Conservation (phyloP, 1,140 invertebrate genomes). For the Bemisia tabaci region DNA sequence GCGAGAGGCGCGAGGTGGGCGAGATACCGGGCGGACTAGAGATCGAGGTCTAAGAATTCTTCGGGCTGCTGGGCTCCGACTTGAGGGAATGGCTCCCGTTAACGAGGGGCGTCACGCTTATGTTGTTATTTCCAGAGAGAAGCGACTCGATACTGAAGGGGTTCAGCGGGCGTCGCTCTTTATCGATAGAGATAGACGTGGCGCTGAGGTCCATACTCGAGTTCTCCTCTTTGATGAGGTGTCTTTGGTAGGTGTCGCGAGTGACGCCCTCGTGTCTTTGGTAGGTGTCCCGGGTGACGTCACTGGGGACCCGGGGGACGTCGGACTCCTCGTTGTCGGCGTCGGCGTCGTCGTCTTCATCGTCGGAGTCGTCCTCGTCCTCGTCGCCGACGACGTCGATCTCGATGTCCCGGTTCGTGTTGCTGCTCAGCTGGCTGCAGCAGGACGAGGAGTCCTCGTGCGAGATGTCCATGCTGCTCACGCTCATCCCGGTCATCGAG, state of each 20-base stretch:
- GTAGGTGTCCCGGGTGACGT: slow-evolving; percentile 30
- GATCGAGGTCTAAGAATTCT: not conserved
- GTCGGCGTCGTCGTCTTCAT: slow-evolving; percentile 16
- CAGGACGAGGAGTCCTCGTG: slow-evolving; percentile 20
- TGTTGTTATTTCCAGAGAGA: slow-evolving; percentile 39
- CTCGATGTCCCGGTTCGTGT: slow-evolving; percentile 43
- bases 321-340: slow-evolving; percentile 17
- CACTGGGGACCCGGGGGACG: slow-evolving; percentile 15
- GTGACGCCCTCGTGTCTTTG: slow-evolving; percentile 39
- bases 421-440: slow-evolving; percentile 21
- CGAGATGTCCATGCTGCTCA: slow-evolving; percentile 15
- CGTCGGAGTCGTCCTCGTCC: slow-evolving; percentile 15
- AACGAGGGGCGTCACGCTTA: not conserved
- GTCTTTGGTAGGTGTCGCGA: slow-evolving; percentile 27
- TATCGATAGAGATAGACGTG: slow-evolving; percentile 34
- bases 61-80: not conserved
- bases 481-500: slow-evolving; percentile 4
- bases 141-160: slow-evolving; percentile 76
- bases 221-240: slow-evolving; percentile 21
- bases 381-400: slow-evolving; percentile 60
- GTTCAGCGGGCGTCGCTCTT: slow-evolving; percentile 46
- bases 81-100: not conserved
- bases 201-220: slow-evolving; percentile 31
- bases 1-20: too few species aligned
- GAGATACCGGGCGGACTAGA: not conserved